These are phyloP conservation scores for Platorchestia sp. DNA, from an alignment of 1,140 invertebrate species.

Conservation along the genomic window DNA sequence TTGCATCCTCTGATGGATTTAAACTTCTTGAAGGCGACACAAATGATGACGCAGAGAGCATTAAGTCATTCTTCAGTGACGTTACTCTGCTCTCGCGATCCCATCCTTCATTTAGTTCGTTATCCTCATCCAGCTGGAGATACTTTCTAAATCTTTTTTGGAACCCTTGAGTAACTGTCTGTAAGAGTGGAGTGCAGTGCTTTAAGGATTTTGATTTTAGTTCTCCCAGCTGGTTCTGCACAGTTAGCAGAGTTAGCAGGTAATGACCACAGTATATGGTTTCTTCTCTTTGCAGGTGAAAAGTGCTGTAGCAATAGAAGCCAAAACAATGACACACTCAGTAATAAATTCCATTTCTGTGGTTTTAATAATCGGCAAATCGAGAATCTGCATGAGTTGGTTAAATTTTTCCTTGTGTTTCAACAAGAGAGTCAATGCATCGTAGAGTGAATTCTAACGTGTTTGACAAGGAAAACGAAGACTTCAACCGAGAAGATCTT, in stretches of 20 bases:
- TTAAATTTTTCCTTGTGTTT: constrained; percentile 58
- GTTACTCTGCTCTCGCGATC: neutral
- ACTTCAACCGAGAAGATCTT: constrained; percentile 40
- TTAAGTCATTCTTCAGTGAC: neutral
- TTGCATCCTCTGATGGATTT: neutral
- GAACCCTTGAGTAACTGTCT: constrained; percentile 57
- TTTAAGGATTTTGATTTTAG: constrained; percentile 56
- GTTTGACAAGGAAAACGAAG: constrained; percentile 52
- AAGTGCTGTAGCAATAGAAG: constrained; percentile 56
- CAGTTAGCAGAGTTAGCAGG: constrained; percentile 57
- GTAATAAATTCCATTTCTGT: constrained; percentile 57
- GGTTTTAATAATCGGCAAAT: constrained; percentile 52
- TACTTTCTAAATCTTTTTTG: constrained; percentile 40
- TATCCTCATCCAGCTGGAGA: neutral
- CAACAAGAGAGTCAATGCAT: constrained; percentile 56
- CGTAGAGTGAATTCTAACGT: constrained; percentile 57
- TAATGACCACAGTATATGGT: constrained; percentile 37
- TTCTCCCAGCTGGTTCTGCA: constrained; percentile 56
- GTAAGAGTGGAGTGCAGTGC: constrained; percentile 55
- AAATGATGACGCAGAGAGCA: neutral
- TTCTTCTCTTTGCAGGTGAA: constrained; percentile 57
- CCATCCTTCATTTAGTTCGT: neutral
- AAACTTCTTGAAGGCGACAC: neutral
- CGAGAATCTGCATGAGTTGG: constrained; percentile 50
- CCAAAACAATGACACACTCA: constrained; percentile 58